Evolutionary conservation across 2,113 vertebrate species (phyloP).

Genomic region (Corythoichthys intestinalis): DNA sequence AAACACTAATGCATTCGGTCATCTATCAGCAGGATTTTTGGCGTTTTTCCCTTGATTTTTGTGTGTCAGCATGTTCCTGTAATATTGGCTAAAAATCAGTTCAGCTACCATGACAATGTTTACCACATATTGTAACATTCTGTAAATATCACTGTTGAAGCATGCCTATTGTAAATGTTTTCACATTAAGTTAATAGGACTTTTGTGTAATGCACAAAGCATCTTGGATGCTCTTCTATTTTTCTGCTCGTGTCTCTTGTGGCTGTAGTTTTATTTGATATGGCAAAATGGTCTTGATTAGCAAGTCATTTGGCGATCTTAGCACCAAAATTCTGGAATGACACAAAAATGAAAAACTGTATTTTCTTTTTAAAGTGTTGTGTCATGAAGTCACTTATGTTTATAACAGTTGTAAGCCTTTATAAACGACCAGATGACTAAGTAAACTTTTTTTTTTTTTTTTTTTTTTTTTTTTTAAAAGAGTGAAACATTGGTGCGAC

Average conservation of each 20-base stretch:
- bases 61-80: constrained; percentile 14
- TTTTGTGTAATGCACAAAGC: neutral
- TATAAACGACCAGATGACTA: neutral
- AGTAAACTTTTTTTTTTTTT: neutral
- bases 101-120: neutral
- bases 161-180: neutral
- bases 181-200: neutral
- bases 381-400: no score
- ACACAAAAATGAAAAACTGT: no score
- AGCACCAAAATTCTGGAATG: no score
- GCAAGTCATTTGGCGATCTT: no score
- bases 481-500: neutral
- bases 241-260: neutral
- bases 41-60: constrained; percentile 15
- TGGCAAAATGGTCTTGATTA: no score
- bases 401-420: no score
- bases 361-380: no score
- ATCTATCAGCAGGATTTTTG: constrained; percentile 30
- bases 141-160: neutral
- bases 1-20: constrained; percentile 41
- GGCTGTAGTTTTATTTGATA: neutral
- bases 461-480: neutral
- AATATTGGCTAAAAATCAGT: constrained; percentile 15
- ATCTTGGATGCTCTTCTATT: neutral
- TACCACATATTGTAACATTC: neutral